Conservation (phyloP, 1,140 invertebrate genomes). For the Anoplophora glabripennis region DNA sequence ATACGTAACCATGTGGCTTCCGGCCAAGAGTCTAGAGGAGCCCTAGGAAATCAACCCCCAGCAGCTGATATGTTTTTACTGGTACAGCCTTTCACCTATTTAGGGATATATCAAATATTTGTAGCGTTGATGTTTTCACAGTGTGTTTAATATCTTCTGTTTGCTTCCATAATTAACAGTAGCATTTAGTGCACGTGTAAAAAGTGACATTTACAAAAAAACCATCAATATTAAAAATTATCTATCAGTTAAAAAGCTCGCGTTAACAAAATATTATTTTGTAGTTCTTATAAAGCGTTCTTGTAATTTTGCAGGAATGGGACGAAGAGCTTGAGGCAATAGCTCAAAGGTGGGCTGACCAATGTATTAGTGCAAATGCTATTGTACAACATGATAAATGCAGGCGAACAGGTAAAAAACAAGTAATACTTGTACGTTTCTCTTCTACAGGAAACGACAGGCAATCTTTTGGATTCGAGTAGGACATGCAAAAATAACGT, state of each 20-base stretch:
- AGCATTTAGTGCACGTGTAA: no score
- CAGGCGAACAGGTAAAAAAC: conserved; percentile 18
- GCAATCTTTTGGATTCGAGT: neutral
- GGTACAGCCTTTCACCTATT: conserved; percentile 8
- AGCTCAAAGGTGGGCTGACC: conserved; percentile 29
- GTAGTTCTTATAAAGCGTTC: neutral
- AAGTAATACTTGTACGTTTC: neutral
- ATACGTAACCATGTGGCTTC: conserved; percentile 28
- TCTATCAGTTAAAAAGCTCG: neutral
- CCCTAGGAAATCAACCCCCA: conserved; percentile 20
- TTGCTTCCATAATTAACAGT: no score
- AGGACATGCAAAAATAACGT: no score
- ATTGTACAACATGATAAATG: conserved; percentile 26
- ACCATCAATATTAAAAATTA: neutral
- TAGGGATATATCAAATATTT: no score
- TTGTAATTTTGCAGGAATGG: conserved; percentile 22
- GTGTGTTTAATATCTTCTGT: no score
- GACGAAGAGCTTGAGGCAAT: conserved; percentile 24
- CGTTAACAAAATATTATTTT: conserved; percentile 2
- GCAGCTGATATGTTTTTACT: conserved; percentile 27
- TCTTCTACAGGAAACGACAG: neutral
- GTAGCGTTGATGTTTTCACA: no score
- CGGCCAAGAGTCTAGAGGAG: conserved; percentile 21
- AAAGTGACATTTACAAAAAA: no score
- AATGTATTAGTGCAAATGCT: conserved; percentile 17